These are phyloP conservation scores for Cotesia congregata DNA, from an alignment of 2,888 invertebrate species.

Conservation along the genomic window DNA sequence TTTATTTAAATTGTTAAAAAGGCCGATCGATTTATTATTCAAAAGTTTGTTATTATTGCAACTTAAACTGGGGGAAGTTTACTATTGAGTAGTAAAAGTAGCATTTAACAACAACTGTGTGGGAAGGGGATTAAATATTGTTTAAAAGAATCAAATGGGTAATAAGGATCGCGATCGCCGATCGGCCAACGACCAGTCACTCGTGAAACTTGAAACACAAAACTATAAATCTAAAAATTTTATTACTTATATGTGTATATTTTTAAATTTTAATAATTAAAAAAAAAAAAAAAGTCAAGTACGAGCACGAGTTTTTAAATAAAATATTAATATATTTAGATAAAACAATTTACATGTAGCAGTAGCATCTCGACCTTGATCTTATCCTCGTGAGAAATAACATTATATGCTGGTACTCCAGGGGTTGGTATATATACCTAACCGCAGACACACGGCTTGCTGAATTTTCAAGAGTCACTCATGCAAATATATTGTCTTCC, in stretches of 20 bases:
- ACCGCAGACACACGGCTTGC: conserved; percentile 22
- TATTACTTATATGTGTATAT: background rate
- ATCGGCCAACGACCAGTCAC: conserved; percentile 48
- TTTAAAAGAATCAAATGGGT: conserved; percentile 12
- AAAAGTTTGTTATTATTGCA: too few relatives aligned
- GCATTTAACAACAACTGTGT: background rate
- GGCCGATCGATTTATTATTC: background rate
- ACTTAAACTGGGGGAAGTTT: background rate
- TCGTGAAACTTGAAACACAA: conserved; percentile 57
- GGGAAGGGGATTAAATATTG: background rate
- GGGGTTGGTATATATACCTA: conserved; percentile 21
- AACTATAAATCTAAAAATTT: conserved; percentile 24
- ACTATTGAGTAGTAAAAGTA: background rate
- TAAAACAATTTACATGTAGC: conserved; percentile 18
- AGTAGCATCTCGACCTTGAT: conserved; percentile 33
- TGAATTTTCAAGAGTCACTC: conserved; percentile 39
- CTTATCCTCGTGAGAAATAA: conserved; percentile 18
- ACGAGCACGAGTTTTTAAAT: background rate
- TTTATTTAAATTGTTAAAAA: background rate
- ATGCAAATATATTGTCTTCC: conserved; percentile 34
- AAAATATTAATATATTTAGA: conserved; percentile 5
- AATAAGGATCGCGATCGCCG: conserved; percentile 20
- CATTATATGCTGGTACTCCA: conserved; percentile 31
- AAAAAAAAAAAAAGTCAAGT: too few relatives aligned
- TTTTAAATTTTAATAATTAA: too few relatives aligned